Evolutionary conservation across 1,140 invertebrate species (phyloP).

Genomic region (Steinernema feltiae): DNA sequence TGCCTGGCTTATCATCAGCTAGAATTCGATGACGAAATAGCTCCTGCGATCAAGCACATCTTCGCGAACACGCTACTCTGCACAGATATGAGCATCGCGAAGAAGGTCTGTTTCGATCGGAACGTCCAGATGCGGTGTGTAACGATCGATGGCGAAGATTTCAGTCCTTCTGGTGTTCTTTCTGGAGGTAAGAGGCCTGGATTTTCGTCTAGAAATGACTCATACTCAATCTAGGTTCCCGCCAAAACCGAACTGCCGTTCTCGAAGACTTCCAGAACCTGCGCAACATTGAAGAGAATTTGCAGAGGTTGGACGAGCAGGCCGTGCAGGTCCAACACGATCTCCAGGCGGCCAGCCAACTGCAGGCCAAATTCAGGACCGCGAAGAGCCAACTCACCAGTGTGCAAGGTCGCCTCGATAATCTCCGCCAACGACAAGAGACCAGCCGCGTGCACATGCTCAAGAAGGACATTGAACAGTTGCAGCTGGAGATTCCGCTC

Average conservation of each 20-base stretch:
- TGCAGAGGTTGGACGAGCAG: neutral
- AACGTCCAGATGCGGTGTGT: neutral
- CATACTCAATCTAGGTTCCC: neutral
- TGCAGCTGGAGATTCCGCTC: neutral
- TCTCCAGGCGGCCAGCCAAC: neutral
- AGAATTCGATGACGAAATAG: neutral
- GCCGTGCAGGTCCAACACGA: neutral
- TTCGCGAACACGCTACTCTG: neutral
- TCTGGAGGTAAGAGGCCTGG: constrained; percentile 10
- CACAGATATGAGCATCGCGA: neutral
- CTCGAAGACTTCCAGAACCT: neutral
- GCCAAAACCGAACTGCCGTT: neutral
- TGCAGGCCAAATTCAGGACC: neutral
- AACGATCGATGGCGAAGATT: constrained; percentile 20
- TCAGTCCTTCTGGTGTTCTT: constrained; percentile 15
- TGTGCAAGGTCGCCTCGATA: neutral
- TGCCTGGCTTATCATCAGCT: neutral
- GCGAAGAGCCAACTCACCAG: neutral
- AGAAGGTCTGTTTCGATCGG: neutral
- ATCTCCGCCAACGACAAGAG: neutral
- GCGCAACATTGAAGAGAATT: neutral
- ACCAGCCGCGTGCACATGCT: constrained; percentile 13
- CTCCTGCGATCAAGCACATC: neutral
- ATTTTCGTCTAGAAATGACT: neutral
- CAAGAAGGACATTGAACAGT: constrained; percentile 16